A percentile compares a stretch with the other conserved stretches of the same genome.
phyloP scores from a whole-genome alignment of 2,797 vertebrate species.

The Sciaenops ocellatus region DNA sequence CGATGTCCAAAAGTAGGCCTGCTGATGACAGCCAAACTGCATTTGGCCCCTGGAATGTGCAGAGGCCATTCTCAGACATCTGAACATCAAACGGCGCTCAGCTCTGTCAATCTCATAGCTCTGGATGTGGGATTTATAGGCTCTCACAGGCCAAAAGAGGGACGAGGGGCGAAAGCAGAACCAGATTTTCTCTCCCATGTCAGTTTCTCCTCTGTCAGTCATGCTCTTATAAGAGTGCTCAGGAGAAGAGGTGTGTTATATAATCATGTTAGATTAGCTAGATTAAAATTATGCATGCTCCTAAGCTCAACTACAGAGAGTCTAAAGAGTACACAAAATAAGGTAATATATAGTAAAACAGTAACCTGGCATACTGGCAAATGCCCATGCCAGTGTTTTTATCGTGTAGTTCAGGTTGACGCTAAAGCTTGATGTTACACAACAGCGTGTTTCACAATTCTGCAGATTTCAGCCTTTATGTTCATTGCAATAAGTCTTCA shows the following conservation, averaged over 20 bases:
- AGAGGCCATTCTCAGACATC: slow-evolving; percentile 75
- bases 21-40: slow-evolving; percentile 81
- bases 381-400: background rate
- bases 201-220: slow-evolving; percentile 80
- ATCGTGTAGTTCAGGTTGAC: background rate
- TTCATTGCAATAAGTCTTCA: slow-evolving; percentile 5
- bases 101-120: slow-evolving; percentile 82
- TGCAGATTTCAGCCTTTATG: background rate
- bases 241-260: slow-evolving; percentile 38
- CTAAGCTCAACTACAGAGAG: background rate
- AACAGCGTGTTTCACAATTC: slow-evolving; percentile 16
- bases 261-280: slow-evolving; percentile 44
- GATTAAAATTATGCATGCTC: slow-evolving; percentile 13
- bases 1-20: slow-evolving; percentile 66
- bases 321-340: too few relatives aligned
- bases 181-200: slow-evolving; percentile 82
- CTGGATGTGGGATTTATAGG: slow-evolving; percentile 82
- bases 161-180: slow-evolving; percentile 80
- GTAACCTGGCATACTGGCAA: background rate
- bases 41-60: slow-evolving; percentile 81
- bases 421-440: background rate
- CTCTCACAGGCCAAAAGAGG: slow-evolving; percentile 72
- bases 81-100: slow-evolving; percentile 82
- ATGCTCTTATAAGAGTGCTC: slow-evolving; percentile 51
- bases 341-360: background rate